Evolutionary conservation across 2,113 vertebrate genomes (phyloP).

Genomic region (Sturnira hondurensis): DNA sequence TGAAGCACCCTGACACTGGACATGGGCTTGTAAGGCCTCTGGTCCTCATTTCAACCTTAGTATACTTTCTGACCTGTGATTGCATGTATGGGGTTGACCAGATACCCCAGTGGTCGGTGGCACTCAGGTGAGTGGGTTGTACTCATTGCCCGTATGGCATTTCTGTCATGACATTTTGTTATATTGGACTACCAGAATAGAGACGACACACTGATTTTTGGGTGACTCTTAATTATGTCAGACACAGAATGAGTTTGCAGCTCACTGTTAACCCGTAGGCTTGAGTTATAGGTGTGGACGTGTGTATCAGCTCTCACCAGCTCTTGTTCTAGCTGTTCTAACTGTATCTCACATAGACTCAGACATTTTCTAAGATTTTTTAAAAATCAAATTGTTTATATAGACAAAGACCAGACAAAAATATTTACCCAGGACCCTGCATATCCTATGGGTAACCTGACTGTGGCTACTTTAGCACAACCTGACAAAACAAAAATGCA

Average conservation of each 20-base stretch:
- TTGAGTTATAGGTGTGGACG: neutral
- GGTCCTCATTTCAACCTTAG: neutral
- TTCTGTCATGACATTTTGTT: neutral
- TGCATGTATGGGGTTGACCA: neutral
- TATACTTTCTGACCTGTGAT: neutral
- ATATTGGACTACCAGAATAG: neutral
- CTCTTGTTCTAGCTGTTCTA: neutral
- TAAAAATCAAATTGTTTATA: neutral
- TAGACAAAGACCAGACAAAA: neutral
- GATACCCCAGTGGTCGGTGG: neutral
- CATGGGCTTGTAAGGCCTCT: rapidly evolving
- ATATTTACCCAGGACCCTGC: neutral
- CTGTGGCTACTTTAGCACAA: neutral
- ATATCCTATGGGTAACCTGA: neutral
- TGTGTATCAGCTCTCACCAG: neutral
- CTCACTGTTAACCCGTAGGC: neutral
- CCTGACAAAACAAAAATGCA: neutral
- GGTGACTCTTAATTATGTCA: neutral
- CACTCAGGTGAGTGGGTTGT: neutral
- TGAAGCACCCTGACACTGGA: neutral
- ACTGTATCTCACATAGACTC: neutral
- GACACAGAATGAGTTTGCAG: neutral
- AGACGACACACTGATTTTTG: neutral
- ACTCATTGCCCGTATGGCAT: neutral
- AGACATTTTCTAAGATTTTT: neutral